Percentiles rank a stretch among this genome's conserved stretches.
These are phyloP conservation scores for Paratrypauchen microcephalus DNA, from an alignment of 2,797 vertebrate species.

Conservation along the genomic window DNA sequence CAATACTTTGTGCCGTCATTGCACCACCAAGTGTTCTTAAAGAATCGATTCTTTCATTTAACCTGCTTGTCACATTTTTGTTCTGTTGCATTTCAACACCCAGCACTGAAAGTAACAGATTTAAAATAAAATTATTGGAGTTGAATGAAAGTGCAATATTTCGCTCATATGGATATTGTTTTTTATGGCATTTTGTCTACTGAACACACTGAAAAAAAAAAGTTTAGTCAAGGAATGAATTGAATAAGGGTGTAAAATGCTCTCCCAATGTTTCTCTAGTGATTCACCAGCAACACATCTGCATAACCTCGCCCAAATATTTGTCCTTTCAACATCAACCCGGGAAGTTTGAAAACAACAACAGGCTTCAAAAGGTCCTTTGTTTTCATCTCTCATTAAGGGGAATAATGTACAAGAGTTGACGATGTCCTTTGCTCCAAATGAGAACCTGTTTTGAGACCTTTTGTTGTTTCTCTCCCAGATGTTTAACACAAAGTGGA, in stretches of 20 bases:
- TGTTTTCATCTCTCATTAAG: neutral
- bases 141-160: constrained; percentile 50
- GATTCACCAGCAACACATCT: constrained; percentile 83
- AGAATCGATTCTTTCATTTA: constrained; percentile 64
- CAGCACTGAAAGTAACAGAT: constrained; percentile 8
- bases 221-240: too few relatives aligned
- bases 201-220: constrained; percentile 6
- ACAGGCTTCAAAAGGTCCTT: neutral
- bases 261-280: constrained; percentile 69
- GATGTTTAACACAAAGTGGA: constrained; percentile 60
- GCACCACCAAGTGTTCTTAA: constrained; percentile 81
- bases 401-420: neutral
- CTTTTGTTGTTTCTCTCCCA: neutral
- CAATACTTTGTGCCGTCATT: constrained; percentile 76
- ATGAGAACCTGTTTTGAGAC: neutral
- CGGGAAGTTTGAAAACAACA: neutral
- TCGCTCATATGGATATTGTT: constrained; percentile 43
- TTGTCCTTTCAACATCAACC: neutral
- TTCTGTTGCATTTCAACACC: constrained; percentile 40
- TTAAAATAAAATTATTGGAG: neutral
- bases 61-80: constrained; percentile 56
- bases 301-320: constrained; percentile 72
- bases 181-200: constrained; percentile 37
- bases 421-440: neutral
- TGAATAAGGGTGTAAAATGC: too few relatives aligned